These are phyloP conservation scores for Diorhabda elongata DNA, from an alignment of 1,140 invertebrate species.

Conservation along the genomic window DNA sequence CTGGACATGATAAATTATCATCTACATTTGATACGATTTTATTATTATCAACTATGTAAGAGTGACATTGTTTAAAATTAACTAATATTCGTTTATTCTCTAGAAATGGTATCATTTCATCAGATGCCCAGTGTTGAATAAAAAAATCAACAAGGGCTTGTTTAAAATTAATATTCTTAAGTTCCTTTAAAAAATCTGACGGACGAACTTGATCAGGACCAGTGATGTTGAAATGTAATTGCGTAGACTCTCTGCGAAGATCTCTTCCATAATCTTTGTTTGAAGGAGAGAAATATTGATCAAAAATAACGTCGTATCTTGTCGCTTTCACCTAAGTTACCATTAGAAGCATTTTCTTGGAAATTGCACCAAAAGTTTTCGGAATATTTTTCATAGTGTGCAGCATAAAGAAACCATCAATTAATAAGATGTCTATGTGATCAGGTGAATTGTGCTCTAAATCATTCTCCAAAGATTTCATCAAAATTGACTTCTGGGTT, in stretches of 20 bases:
- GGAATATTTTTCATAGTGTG: slow-evolving; percentile 39
- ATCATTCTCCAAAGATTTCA: slow-evolving; percentile 34
- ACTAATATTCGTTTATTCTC: no score
- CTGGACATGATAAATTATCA: no score
- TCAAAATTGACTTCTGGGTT: slow-evolving; percentile 30
- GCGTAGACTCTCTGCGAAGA: slow-evolving; percentile 19
- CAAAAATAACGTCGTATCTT: slow-evolving; percentile 30
- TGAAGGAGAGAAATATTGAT: slow-evolving; percentile 30
- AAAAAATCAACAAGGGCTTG: no score
- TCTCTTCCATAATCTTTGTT: slow-evolving; percentile 33
- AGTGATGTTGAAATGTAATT: slow-evolving; percentile 15
- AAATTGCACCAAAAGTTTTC: slow-evolving; percentile 37
- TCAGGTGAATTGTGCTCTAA: slow-evolving; percentile 21
- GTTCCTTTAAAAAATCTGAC: no score
- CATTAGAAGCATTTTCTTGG: slow-evolving; percentile 38
- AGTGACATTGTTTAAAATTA: no score
- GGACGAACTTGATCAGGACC: not conserved
- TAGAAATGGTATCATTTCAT: no score
- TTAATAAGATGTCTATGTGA: slow-evolving; percentile 26
- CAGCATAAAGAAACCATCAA: slow-evolving; percentile 31
- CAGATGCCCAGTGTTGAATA: no score
- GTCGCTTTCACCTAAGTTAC: slow-evolving; percentile 25
- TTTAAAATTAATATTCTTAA: no score
- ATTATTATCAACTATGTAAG: no score
- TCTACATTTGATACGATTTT: no score